Evolutionary conservation across 2,888 invertebrate species (phyloP).

Genomic region (Thelaira solivaga): DNA sequence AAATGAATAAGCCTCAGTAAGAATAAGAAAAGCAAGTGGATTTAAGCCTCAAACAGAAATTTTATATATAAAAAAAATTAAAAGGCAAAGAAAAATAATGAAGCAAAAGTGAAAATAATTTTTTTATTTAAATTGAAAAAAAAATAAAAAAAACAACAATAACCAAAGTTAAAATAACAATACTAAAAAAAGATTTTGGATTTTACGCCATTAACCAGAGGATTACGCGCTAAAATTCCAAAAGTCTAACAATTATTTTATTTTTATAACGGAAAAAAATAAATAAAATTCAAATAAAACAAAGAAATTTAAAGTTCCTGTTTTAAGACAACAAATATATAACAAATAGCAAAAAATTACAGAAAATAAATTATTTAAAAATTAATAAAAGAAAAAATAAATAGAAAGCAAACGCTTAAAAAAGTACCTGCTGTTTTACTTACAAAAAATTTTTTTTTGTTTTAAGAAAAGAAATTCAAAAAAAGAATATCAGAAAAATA

Average conservation of each 20-base stretch:
- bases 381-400: neutral
- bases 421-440: constrained; percentile 43
- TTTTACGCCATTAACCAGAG: constrained; percentile 55
- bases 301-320: constrained; percentile 69
- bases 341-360: constrained; percentile 21
- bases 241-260: constrained; percentile 44
- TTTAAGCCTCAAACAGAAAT: neutral
- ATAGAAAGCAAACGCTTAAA: constrained; percentile 39
- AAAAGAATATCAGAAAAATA: constrained; percentile 51
- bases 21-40: constrained; percentile 18
- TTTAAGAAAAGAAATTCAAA: constrained; percentile 38
- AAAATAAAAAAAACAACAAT: constrained; percentile 18
- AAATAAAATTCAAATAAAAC: constrained; percentile 22
- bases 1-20: constrained; percentile 40
- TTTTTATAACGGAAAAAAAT: neutral
- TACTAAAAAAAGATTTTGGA: constrained; percentile 56
- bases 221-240: constrained; percentile 54
- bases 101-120: neutral
- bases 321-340: too few relatives aligned
- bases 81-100: neutral
- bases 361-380: constrained; percentile 32
- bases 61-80: neutral
- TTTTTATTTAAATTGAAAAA: neutral
- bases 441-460: constrained; percentile 10
- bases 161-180: constrained; percentile 45